phyloP scores from a whole-genome alignment of 2,888 invertebrate species.

The Drosophila gaucha region DNA sequence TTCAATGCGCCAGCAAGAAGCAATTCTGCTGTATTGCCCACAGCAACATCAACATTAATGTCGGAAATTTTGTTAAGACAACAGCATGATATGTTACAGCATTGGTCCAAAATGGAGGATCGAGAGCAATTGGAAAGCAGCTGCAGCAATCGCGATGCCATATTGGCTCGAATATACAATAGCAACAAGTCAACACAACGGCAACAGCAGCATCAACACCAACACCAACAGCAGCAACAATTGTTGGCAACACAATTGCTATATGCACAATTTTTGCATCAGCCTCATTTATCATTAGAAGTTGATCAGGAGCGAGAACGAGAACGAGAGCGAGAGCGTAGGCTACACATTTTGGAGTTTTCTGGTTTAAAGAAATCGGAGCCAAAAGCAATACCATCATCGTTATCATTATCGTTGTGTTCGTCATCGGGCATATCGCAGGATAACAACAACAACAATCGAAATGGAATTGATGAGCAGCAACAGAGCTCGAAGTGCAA shows the following conservation, averaged over 20 bases:
- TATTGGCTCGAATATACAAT: constrained; percentile 40
- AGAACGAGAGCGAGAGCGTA: constrained; percentile 11
- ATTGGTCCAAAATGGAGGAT: constrained; percentile 50
- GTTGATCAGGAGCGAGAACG: constrained; percentile 1
- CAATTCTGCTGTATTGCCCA: constrained; percentile 10
- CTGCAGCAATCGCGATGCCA: constrained; percentile 16
- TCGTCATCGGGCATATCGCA: constrained; percentile 19
- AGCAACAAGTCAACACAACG: constrained; percentile 30
- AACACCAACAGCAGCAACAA: constrained; percentile 53
- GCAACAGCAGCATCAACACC: constrained; percentile 47
- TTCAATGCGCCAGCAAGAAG: constrained; percentile 33
- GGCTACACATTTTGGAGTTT: constrained; percentile 39
- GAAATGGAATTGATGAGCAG: constrained; percentile 27
- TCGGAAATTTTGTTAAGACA: constrained; percentile 67
- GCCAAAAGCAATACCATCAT: background rate
- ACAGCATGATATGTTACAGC: constrained; percentile 58
- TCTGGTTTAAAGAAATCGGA: constrained; percentile 24
- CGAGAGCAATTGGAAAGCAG: constrained; percentile 16
- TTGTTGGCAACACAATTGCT: constrained; percentile 77
- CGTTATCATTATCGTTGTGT: constrained; percentile 2
- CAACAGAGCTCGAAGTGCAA: background rate
- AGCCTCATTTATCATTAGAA: constrained; percentile 38
- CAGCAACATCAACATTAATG: constrained; percentile 36
- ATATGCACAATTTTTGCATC: constrained; percentile 66
- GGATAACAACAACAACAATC: constrained; percentile 56